Conservation (phyloP, 2,888 invertebrate genomes). For the Drosophila neonasuta region DNA sequence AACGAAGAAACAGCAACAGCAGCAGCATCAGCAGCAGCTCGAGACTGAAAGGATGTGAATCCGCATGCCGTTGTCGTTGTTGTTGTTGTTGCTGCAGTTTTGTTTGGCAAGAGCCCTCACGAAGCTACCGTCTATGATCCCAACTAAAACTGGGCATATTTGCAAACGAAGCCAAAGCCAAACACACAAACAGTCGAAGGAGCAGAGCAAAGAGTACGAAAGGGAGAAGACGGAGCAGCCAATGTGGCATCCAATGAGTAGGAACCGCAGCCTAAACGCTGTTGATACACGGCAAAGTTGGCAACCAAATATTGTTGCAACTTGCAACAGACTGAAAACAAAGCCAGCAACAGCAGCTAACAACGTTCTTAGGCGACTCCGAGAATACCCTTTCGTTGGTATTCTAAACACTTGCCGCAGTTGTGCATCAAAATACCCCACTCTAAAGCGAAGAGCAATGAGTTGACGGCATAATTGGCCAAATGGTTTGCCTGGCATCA, state of each 20-base stretch:
- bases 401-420: background rate
- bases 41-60: slow-evolving; percentile 45
- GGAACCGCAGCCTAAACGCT: slow-evolving; percentile 67
- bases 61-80: slow-evolving; percentile 16
- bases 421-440: slow-evolving; percentile 17
- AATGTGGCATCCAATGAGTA: slow-evolving; percentile 33
- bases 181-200: slow-evolving; percentile 26
- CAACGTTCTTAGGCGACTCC: slow-evolving; percentile 15
- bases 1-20: slow-evolving; percentile 32
- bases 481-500: slow-evolving; percentile 48
- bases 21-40: slow-evolving; percentile 21
- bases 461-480: slow-evolving; percentile 63
- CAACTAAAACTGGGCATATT: slow-evolving; percentile 56
- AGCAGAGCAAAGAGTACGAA: background rate
- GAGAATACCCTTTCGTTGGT: slow-evolving; percentile 11
- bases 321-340: slow-evolving; percentile 42
- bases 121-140: slow-evolving; percentile 52
- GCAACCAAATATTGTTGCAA: slow-evolving; percentile 75
- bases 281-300: slow-evolving; percentile 72
- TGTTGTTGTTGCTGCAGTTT: slow-evolving; percentile 25
- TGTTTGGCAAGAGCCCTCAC: slow-evolving; percentile 46
- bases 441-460: background rate
- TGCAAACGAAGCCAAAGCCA: slow-evolving; percentile 57
- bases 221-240: slow-evolving; percentile 20
- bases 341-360: slow-evolving; percentile 30